Base-by-base conservation (phyloP, 2,888 invertebrate species). In the Coenonympha arcania region DNA sequence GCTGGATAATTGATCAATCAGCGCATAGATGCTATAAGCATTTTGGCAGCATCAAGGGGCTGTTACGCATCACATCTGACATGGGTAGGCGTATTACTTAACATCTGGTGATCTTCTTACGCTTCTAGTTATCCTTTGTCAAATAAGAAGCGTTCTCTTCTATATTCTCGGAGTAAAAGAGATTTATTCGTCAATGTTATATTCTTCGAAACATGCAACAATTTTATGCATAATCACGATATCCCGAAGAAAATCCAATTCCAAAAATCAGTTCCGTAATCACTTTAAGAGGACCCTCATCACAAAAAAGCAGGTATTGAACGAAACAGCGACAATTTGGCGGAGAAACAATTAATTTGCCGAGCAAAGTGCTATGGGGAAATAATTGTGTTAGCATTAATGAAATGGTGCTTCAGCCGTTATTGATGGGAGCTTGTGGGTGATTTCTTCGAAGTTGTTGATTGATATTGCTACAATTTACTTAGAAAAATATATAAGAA, bases 241-340 rank as follows among this genome's bases (percentile, higher is more conserved):
- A 47, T 45, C 28, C 18, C 22, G 34, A 43, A 39, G 28, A 44
- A 57, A 56, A 60, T 48, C 48, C 53, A 45, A 39, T 60, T 60
- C 57, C 40, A 63, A 73, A 69, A 71, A 67, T 62, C 60, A 65
- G 66, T 66, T 68, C 62, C 65, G 61, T 57, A 55, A 52, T 56
- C 65, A 65, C 66, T 63, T 65, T 65, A 43, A 65, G 63, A 60
- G 63, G 63, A 79, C 81, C 81, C 80, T 80, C 77, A 76, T 81
- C 81, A 79, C 39, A 43, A 73, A 76, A 76, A 74, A 73, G 71
- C 71, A 71, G 33, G 49, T 52, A 76, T 76, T 75, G 55, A 50
- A 65, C 65, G 63, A 65, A 70, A 70, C 69, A 74, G 73, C 74
- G 75, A 78, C 76, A 79, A 79, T 79, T 78, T 76, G 78, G 74